phyloP scores from a whole-genome alignment of 2,113 vertebrate species.

The Calidris pygmaea region DNA sequence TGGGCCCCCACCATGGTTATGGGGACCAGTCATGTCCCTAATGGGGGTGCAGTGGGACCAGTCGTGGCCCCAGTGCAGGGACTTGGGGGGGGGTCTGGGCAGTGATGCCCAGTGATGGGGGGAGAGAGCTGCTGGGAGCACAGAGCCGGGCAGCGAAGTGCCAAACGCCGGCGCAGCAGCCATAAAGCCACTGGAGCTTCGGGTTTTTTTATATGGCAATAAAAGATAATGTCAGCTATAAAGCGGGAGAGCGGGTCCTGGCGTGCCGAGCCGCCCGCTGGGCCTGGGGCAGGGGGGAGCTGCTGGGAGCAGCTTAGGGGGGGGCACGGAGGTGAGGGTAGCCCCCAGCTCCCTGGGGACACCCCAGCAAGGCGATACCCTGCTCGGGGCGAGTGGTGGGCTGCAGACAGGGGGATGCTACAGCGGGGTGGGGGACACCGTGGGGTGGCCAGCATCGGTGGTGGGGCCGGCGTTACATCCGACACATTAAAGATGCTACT shows the following conservation, averaged over 20 bases:
- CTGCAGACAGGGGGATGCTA: background rate
- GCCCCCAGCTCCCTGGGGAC: background rate
- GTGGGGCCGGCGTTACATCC: rapidly evolving
- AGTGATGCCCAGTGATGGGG: background rate
- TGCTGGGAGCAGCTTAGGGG: background rate
- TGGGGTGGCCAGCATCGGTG: rapidly evolving
- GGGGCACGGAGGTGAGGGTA: background rate
- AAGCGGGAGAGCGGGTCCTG: slow-evolving; percentile 4
- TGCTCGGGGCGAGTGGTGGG: rapidly evolving
- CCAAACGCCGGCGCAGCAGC: background rate
- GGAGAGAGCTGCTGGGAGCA: background rate
- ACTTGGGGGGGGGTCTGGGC: background rate
- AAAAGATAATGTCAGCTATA: slow-evolving; percentile 57
- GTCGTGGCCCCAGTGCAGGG: rapidly evolving
- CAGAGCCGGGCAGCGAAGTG: background rate
- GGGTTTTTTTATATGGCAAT: background rate
- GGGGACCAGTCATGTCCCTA: rapidly evolving
- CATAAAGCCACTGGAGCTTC: slow-evolving; percentile 40
- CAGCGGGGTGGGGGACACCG: rapidly evolving
- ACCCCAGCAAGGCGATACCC: background rate
- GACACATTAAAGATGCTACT: background rate
- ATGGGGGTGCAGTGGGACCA: background rate
- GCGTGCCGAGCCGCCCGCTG: background rate
- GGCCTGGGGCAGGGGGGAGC: background rate
- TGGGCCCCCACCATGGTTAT: too few species aligned